Evolutionary conservation across 2,888 invertebrate species (phyloP).

Genomic region (Lycaena phlaeas): DNA sequence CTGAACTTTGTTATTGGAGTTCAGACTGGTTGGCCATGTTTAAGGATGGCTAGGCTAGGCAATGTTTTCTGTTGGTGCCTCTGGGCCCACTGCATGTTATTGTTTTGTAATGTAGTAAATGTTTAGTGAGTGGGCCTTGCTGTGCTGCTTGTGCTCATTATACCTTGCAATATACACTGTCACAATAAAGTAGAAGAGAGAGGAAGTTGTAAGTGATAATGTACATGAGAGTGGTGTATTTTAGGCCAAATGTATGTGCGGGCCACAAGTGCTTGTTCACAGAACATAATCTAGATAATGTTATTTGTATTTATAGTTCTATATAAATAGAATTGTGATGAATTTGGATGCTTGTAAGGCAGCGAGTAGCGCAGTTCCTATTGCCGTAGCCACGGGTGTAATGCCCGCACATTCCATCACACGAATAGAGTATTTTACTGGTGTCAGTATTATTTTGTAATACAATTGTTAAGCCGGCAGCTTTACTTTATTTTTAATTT

Average conservation of each 20-base stretch:
- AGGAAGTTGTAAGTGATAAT: slow-evolving; percentile 7
- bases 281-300: slow-evolving; percentile 41
- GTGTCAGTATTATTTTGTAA: slow-evolving; percentile 72
- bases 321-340: slow-evolving; percentile 60
- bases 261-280: slow-evolving; percentile 25
- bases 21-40: slow-evolving; percentile 21
- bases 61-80: slow-evolving; percentile 23
- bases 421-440: slow-evolving; percentile 63
- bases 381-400: slow-evolving; percentile 36
- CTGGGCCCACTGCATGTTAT: slow-evolving; percentile 42
- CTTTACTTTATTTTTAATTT: slow-evolving; percentile 69
- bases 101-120: slow-evolving; percentile 52
- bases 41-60: slow-evolving; percentile 10
- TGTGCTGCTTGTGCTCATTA: slow-evolving; percentile 6
- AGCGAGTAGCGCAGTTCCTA: slow-evolving; percentile 55
- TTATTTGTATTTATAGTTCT: slow-evolving; percentile 64
- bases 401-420: slow-evolving; percentile 63
- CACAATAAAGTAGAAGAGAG: background rate
- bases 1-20: slow-evolving; percentile 33
- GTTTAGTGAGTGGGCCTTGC: slow-evolving; percentile 24
- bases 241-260: slow-evolving; percentile 22
- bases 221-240: slow-evolving; percentile 11
- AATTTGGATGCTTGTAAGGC: slow-evolving; percentile 45
- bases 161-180: slow-evolving; percentile 9
- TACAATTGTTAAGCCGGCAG: slow-evolving; percentile 68